Evolutionary conservation across 2,888 invertebrate species (phyloP), one percentile per base, ranked within the genome.

Genomic region (Thumatha senex): DNA sequence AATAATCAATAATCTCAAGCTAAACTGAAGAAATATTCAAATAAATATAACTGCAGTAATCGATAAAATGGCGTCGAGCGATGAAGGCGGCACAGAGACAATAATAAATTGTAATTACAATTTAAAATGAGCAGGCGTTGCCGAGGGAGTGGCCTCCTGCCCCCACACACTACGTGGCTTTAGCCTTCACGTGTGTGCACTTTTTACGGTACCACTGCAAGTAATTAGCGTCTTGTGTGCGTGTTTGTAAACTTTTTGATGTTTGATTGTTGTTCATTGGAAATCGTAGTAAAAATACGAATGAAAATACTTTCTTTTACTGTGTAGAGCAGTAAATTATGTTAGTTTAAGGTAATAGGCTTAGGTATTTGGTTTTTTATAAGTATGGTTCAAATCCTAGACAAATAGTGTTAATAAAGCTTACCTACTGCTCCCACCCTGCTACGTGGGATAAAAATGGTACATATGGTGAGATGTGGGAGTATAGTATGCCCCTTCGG

Each of bases 91-190:
- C 86, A 83, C 86, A 89, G 87, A 90, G 89, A 90, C 90, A 90
- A 89, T 89, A 91, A 91, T 91, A 89, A 89, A 90, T 89, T 87
- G 89, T 89, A 89, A 91, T 91, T 91, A 91, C 91, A 90, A 89
- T 90, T 91, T 91, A 89, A 91, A 91, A 91, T 91, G 89, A 91
- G 89, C 90, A 85, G 90, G 90, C 89, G 89, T 81, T 83, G 82
- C 76, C 79, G 86, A 67, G 87, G 89, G 90, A 77, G 89, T 80
- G 89, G 89, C 88, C 80, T 80, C 72, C 65, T 76, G 77, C 81
- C 83, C 82, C 82, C 82, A 72, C 77, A 73, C 79, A 72, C 68
- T 78, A 72, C 74, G 74, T 82, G 82, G 83, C 83, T 83, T 83
- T 72, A 41, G 70, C 52, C 70, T 78, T 67, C 82, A 76, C 78